These are phyloP conservation scores for Cepaea hortensis DNA, from an alignment of 2,888 invertebrate species.

Conservation along the genomic window DNA sequence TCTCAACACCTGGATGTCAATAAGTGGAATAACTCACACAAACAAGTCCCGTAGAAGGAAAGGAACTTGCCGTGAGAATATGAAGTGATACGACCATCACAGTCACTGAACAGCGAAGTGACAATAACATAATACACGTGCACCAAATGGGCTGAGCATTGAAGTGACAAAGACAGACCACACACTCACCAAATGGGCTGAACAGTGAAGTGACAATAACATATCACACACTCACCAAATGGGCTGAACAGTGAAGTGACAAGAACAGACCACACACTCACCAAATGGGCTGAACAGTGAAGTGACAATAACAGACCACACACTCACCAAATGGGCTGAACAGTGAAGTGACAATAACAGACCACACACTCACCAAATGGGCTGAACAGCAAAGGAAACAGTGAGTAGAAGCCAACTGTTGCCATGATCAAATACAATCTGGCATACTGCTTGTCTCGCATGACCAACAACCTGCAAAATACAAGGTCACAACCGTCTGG, in stretches of 20 bases:
- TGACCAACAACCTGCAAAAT: slow-evolving; percentile 80
- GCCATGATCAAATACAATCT: slow-evolving; percentile 86
- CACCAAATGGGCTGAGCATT: not conserved
- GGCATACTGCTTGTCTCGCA: slow-evolving; percentile 84
- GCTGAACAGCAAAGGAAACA: slow-evolving; percentile 92
- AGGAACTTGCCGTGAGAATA: no score
- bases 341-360: slow-evolving; percentile 80
- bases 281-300: not conserved
- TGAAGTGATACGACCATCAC: no score
- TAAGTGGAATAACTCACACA: no score
- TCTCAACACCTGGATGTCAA: no score
- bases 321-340: slow-evolving; percentile 80
- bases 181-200: slow-evolving; percentile 78
- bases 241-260: slow-evolving; percentile 85
- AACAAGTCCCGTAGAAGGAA: no score
- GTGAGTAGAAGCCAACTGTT: slow-evolving; percentile 89
- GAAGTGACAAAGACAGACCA: not conserved
- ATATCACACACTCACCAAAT: slow-evolving; percentile 67
- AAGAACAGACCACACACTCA: no score
- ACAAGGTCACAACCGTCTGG: no score
- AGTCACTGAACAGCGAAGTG: no score
- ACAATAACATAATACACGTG: no score
- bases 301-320: not conserved
- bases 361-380: slow-evolving; percentile 67
- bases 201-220: slow-evolving; percentile 83